phyloP scores from a whole-genome alignment of 1,140 invertebrate genomes.

The Penaeus japonicus region DNA sequence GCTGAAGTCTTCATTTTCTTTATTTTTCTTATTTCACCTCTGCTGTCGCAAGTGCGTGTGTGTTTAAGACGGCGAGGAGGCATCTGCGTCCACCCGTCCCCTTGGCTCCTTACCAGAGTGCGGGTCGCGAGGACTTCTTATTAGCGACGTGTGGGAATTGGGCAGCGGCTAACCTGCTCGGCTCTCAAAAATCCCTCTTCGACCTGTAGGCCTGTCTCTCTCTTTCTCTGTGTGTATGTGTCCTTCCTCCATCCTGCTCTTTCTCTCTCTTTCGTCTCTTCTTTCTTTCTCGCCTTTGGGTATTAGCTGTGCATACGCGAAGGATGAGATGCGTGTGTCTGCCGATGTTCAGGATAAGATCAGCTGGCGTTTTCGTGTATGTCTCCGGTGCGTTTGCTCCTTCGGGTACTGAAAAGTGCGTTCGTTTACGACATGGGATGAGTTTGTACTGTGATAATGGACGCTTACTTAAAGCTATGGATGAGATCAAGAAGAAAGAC shows the following conservation, averaged over 20 bases:
- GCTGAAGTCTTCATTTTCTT: too few species aligned
- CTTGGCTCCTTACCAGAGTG: not conserved
- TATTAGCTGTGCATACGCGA: not conserved
- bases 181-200: not conserved
- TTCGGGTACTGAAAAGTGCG: too few species aligned
- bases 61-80: too few species aligned
- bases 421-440: too few species aligned
- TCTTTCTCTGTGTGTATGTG: too few species aligned
- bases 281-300: not conserved
- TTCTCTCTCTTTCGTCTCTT: not conserved
- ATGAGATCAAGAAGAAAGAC: not conserved
- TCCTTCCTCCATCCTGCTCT: not conserved
- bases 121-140: not conserved
- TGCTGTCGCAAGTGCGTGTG: too few species aligned
- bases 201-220: not conserved
- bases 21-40: too few species aligned
- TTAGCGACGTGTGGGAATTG: not conserved
- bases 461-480: not conserved
- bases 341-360: not conserved
- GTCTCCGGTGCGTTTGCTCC: too few species aligned
- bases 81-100: too few species aligned
- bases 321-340: too few species aligned
- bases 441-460: too few species aligned
- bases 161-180: not conserved
- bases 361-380: too few species aligned